phyloP scores from a whole-genome alignment of 1,140 invertebrate genomes.

The Ceratina calcarata region DNA sequence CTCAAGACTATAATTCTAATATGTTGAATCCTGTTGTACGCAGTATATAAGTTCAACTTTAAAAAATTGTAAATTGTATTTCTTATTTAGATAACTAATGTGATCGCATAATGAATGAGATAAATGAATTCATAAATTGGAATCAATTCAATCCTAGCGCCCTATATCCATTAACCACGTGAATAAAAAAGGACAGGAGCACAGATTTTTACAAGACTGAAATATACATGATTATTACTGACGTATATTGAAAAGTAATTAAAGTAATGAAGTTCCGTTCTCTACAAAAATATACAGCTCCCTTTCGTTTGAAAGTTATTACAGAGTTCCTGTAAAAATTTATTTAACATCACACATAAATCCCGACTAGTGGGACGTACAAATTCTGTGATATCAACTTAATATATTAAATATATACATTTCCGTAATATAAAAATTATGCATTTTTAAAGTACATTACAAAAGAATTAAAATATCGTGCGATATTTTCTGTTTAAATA shows the following conservation, averaged over 20 bases:
- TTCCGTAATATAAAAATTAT: constrained; percentile 18
- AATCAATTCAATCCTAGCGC: neutral
- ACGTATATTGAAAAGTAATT: neutral
- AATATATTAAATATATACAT: constrained; percentile 35
- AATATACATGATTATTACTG: neutral
- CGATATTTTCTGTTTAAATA: neutral
- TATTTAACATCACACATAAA: constrained; percentile 19
- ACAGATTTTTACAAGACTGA: neutral
- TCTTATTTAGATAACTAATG: neutral
- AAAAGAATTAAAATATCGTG: constrained; percentile 27
- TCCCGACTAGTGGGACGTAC: neutral
- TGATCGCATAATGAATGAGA: neutral
- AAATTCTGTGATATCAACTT: constrained; percentile 24
- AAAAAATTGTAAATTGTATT: neutral
- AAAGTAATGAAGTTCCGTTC: neutral
- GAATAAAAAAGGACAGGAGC: neutral
- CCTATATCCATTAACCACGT: too few relatives aligned
- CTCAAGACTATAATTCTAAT: neutral
- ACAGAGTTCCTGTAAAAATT: constrained; percentile 6
- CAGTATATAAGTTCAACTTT: constrained; percentile 1
- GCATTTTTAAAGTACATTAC: constrained; percentile 19
- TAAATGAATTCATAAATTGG: constrained; percentile 1
- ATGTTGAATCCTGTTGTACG: constrained; percentile 13
- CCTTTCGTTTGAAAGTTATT: constrained; percentile 1
- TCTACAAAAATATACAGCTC: constrained; percentile 16